phyloP scores from a whole-genome alignment of 1,140 invertebrate species.

The Drosophila melanica region DNA sequence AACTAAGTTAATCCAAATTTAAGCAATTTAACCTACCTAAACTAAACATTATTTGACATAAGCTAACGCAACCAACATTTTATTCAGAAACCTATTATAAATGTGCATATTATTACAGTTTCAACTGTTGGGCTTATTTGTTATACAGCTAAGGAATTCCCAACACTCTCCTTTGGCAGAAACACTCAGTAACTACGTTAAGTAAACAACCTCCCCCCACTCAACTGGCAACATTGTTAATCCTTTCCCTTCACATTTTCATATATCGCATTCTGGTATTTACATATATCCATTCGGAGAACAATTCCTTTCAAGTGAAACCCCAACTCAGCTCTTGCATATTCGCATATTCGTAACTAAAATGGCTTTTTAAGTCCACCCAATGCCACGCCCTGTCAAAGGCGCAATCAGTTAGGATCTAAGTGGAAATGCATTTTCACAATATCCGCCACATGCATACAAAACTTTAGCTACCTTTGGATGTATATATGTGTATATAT shows the following conservation, averaged over 20 bases:
- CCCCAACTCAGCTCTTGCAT: conserved; percentile 1
- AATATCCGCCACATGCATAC: conserved; percentile 63
- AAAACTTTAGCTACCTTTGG: conserved; percentile 1
- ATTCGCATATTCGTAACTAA: conserved; percentile 27
- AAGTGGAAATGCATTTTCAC: conserved; percentile 81
- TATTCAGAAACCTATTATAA: not conserved
- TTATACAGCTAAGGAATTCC: not conserved
- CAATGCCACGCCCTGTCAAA: conserved; percentile 68
- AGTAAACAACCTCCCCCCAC: not conserved
- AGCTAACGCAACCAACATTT: not conserved
- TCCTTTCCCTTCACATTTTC: conserved; percentile 1
- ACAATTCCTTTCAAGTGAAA: conserved; percentile 45
- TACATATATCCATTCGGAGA: not conserved
- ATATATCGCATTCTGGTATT: conserved; percentile 17
- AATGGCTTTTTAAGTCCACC: conserved; percentile 58
- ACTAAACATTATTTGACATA: no score
- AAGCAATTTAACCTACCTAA: no score
- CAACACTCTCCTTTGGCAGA: not conserved
- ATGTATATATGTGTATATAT: not conserved
- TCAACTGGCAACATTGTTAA: not conserved
- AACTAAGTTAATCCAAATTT: no score
- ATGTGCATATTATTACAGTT: not conserved
- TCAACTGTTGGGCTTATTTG: no score
- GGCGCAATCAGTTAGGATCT: conserved; percentile 73
- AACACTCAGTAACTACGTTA: not conserved